phyloP scores from a whole-genome alignment of 2,113 vertebrate genomes.

The Saccopteryx bilineata region DNA sequence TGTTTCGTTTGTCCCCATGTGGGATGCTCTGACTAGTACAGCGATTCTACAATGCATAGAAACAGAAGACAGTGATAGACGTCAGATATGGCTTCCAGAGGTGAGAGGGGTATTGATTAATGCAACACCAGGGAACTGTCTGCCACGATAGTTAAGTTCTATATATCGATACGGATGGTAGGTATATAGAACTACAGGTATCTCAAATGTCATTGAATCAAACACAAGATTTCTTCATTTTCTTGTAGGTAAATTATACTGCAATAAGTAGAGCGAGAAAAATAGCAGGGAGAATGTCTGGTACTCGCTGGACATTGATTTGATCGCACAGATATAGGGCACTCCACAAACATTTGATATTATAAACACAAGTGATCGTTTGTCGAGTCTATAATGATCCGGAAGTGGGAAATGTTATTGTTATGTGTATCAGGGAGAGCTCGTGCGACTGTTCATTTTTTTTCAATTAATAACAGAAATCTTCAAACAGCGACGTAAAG shows the following conservation, averaged over 20 bases:
- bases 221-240: not conserved
- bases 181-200: accelerated
- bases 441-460: not conserved
- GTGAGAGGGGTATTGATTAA: not conserved
- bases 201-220: not conserved
- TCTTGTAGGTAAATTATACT: not conserved
- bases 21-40: not conserved
- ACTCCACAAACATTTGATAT: not conserved
- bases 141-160: not conserved
- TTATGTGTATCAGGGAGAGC: not conserved
- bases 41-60: not conserved
- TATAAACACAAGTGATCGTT: not conserved
- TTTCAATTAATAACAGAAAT: too few relatives aligned
- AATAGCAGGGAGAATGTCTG: not conserved
- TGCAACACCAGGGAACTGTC: not conserved
- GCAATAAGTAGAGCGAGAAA: not conserved
- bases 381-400: not conserved
- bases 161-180: accelerated
- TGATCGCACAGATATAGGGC: too few relatives aligned
- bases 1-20: not conserved
- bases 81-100: too few relatives aligned
- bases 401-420: too few relatives aligned
- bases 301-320: not conserved
- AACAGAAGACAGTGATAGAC: not conserved
- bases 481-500: not conserved